These are phyloP conservation scores for Idaea straminata DNA, from an alignment of 2,888 invertebrate species.

Conservation along the genomic window DNA sequence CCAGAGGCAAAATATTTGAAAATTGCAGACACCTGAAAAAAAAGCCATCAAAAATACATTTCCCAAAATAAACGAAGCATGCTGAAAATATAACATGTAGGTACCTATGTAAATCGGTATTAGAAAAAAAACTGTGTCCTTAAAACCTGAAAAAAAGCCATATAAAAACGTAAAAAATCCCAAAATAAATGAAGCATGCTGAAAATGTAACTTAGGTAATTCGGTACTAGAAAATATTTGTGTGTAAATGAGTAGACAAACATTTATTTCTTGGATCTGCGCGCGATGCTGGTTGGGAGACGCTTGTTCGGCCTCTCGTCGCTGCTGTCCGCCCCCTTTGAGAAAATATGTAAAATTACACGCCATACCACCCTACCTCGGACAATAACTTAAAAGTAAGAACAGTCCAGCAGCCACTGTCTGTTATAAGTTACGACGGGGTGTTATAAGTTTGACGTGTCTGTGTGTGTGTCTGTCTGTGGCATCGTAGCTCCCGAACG, in stretches of 20 bases:
- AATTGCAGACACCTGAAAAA: conserved; percentile 2
- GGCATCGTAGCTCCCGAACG: too few relatives aligned
- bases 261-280: conserved; percentile 78
- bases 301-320: conserved; percentile 67
- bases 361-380: conserved; percentile 2
- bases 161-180: conserved; percentile 5
- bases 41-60: background rate
- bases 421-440: too few relatives aligned
- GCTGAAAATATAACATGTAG: background rate
- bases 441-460: too few relatives aligned
- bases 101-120: background rate
- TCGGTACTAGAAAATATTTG: too few relatives aligned
- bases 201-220: conserved; percentile 15
- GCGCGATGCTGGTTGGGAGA: conserved; percentile 68
- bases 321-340: conserved; percentile 70
- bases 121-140: background rate
- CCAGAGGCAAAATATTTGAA: background rate
- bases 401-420: too few relatives aligned
- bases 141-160: conserved; percentile 5
- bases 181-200: conserved; percentile 12
- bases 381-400: background rate
- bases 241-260: conserved; percentile 49
- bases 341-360: conserved; percentile 42
- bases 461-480: too few relatives aligned
- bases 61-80: background rate